Evolutionary conservation across 2,113 vertebrate species (phyloP).

Genomic region (Mustela nigripes): DNA sequence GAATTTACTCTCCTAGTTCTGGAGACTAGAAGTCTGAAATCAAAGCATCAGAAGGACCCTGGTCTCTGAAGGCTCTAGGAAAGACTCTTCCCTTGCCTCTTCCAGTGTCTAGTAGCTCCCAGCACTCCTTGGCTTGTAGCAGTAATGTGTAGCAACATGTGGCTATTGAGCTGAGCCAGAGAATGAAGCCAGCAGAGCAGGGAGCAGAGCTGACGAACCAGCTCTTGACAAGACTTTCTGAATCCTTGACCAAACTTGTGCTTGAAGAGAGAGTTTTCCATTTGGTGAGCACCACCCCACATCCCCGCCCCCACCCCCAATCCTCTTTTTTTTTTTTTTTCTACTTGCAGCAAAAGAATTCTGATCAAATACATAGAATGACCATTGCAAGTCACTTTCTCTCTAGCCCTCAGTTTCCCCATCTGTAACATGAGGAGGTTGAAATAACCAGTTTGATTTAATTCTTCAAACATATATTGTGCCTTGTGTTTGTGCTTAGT

Average conservation of each 20-base stretch:
- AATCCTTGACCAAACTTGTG: background rate
- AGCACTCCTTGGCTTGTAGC: background rate
- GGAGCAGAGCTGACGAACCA: background rate
- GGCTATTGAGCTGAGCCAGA: background rate
- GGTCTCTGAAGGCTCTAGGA: background rate
- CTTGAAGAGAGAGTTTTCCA: conserved; percentile 6
- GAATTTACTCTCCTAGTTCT: background rate
- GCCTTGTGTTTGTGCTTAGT: background rate
- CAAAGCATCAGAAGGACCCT: background rate
- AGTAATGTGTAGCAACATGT: background rate
- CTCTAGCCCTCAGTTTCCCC: background rate
- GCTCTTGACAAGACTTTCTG: background rate
- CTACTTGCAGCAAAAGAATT: background rate
- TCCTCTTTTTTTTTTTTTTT: background rate
- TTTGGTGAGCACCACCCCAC: background rate
- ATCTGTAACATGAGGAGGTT: background rate
- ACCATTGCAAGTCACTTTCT: background rate
- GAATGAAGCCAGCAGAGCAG: background rate
- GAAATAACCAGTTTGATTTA: background rate
- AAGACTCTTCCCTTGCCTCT: background rate
- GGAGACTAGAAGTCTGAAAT: background rate
- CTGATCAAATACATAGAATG: background rate
- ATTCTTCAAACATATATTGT: background rate
- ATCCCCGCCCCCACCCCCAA: accelerated
- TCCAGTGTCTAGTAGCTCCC: background rate